Conservation (phyloP, 2,888 invertebrate species). For the Cremastinae sp. region DNA sequence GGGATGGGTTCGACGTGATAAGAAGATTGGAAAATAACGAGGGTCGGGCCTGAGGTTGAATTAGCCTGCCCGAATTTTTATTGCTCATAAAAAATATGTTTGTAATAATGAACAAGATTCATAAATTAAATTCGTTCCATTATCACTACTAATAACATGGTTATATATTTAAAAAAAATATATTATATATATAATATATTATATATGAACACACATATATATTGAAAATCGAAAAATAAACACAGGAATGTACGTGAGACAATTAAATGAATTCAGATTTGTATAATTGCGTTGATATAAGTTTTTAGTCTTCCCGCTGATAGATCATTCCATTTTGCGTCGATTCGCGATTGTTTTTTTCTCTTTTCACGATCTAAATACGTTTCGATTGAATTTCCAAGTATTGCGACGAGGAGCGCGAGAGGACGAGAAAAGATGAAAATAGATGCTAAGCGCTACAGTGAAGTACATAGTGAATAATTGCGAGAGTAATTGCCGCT, state of each 20-base stretch:
- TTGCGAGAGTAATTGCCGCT: slow-evolving; percentile 12
- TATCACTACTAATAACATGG: slow-evolving; percentile 60
- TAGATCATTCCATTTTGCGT: slow-evolving; percentile 61
- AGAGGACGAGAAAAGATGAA: neutral
- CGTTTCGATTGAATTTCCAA: slow-evolving; percentile 22
- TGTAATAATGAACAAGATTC: slow-evolving; percentile 72
- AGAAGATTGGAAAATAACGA: slow-evolving; percentile 31
- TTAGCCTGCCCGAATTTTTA: slow-evolving; percentile 74
- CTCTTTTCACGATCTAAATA: neutral
- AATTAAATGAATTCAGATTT: slow-evolving; percentile 56
- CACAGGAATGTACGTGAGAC: slow-evolving; percentile 53
- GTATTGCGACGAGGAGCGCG: slow-evolving; percentile 10
- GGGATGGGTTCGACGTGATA: slow-evolving; percentile 53
- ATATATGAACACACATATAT: slow-evolving; percentile 52
- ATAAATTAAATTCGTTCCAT: slow-evolving; percentile 71
- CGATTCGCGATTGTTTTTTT: slow-evolving; percentile 30
- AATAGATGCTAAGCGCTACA: slow-evolving; percentile 48
- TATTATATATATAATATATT: slow-evolving; percentile 54
- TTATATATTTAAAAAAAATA: slow-evolving; percentile 49
- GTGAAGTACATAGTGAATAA: slow-evolving; percentile 43
- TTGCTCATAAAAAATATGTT: slow-evolving; percentile 77
- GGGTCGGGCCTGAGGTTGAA: slow-evolving; percentile 49
- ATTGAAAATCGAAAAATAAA: slow-evolving; percentile 62
- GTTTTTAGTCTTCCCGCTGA: slow-evolving; percentile 73
- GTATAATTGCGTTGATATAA: slow-evolving; percentile 68